Percentiles rank a stretch among this genome's conserved stretches.
These are phyloP conservation scores for Passerina amoena DNA, from an alignment of 2,113 vertebrate genomes.

Conservation along the genomic window DNA sequence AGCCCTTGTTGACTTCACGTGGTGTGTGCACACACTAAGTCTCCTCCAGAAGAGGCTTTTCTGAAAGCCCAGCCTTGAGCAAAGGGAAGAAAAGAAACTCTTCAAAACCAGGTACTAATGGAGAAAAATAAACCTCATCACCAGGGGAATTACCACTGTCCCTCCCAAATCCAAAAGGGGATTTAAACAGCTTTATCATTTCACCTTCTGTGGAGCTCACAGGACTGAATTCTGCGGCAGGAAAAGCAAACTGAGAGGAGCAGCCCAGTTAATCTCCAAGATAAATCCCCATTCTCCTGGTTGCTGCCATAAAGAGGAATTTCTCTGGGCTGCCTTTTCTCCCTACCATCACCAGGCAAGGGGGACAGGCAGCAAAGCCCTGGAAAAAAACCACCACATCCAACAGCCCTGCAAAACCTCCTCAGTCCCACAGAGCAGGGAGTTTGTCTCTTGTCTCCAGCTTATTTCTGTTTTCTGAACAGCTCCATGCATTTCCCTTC, in stretches of 20 bases:
- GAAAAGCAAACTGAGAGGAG: neutral
- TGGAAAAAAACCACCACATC: neutral
- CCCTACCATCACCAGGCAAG: neutral
- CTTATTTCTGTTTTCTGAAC: neutral
- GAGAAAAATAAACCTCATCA: neutral
- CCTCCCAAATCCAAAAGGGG: neutral
- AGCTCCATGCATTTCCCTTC: neutral
- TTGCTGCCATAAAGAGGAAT: neutral
- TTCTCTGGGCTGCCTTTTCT: neutral
- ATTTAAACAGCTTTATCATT: neutral
- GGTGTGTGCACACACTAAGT: neutral
- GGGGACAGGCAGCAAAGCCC: neutral
- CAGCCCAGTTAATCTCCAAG: neutral
- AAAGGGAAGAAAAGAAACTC: neutral
- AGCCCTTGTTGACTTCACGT: neutral
- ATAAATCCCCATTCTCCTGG: neutral
- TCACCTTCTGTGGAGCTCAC: neutral
- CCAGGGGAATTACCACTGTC: neutral
- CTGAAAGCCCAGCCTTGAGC: constrained; percentile 3
- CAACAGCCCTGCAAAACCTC: neutral
- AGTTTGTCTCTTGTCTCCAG: neutral
- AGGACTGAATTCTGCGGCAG: neutral
- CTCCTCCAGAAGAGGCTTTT: neutral
- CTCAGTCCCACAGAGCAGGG: neutral
- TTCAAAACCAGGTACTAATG: neutral